phyloP scores from a whole-genome alignment of 2,113 vertebrate species.

The Axis porcinus region DNA sequence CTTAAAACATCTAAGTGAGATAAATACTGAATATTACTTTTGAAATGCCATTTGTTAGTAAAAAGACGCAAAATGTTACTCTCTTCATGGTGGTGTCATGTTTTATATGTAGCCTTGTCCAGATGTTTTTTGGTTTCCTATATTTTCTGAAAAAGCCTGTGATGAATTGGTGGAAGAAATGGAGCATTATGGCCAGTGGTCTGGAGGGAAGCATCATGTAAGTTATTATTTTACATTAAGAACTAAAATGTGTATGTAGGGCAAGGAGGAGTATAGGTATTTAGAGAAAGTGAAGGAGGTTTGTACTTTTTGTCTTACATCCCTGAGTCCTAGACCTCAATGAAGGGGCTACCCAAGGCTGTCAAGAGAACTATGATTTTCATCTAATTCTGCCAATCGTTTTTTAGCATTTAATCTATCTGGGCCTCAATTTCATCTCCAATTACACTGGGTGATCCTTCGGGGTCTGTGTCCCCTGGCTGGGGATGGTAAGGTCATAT shows the following conservation, averaged over 20 bases:
- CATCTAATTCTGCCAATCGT: neutral
- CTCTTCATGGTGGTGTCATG: neutral
- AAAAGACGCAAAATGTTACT: neutral
- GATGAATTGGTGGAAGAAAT: conserved; percentile 96
- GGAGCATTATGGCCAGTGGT: conserved; percentile 95
- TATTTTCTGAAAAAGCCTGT: conserved; percentile 92
- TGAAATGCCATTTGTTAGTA: neutral
- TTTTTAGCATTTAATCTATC: neutral
- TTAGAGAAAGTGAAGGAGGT: neutral
- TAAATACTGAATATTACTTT: neutral
- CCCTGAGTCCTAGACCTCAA: neutral
- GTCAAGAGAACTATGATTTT: neutral
- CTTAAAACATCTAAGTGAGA: neutral
- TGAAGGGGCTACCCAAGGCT: neutral
- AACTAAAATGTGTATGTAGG: neutral
- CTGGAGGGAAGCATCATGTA: conserved; percentile 93
- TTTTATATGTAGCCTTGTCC: conserved; percentile 92
- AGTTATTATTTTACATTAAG: conserved; percentile 68
- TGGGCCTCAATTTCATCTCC: neutral
- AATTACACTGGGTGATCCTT: neutral
- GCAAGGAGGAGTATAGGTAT: neutral
- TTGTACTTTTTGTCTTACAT: neutral
- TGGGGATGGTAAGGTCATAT: neutral
- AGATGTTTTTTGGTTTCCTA: conserved; percentile 99
- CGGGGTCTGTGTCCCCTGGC: neutral